phyloP scores from a whole-genome alignment of 2,888 invertebrate species.

The Philonicus albiceps region DNA sequence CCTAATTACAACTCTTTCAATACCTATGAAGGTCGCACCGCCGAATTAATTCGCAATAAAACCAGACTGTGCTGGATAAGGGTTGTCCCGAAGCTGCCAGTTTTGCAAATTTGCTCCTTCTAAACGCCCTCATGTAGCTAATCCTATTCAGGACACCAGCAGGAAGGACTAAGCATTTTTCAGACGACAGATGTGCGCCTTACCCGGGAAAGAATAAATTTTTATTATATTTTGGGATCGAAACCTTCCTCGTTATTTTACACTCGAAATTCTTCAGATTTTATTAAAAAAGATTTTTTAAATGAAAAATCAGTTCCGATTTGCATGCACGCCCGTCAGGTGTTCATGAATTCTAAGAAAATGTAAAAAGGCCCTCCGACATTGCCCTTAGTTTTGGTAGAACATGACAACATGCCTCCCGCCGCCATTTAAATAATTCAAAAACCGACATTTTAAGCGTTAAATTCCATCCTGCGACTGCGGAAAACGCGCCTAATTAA shows the following conservation, averaged over 20 bases:
- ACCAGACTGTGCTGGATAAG: neutral
- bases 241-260: conserved; percentile 1
- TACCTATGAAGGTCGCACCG: neutral
- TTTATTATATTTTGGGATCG: conserved; percentile 24
- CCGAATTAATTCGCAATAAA: conserved; percentile 12
- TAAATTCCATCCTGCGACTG: neutral
- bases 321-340: conserved; percentile 1
- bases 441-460: neutral
- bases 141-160: neutral
- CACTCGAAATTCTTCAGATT: neutral
- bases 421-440: neutral
- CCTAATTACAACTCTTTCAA: conserved; percentile 8
- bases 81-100: neutral
- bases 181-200: neutral
- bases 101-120: conserved; percentile 7
- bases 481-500: neutral
- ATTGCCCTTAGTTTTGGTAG: neutral
- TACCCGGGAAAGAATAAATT: conserved; percentile 22
- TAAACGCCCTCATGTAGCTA: neutral
- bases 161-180: conserved; percentile 38
- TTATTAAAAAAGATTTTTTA: conserved; percentile 17
- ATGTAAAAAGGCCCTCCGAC: neutral
- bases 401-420: neutral
- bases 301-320: conserved; percentile 34
- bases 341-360: neutral